phyloP scores from a whole-genome alignment of 2,113 vertebrate species.

The Sciurus niger region DNA sequence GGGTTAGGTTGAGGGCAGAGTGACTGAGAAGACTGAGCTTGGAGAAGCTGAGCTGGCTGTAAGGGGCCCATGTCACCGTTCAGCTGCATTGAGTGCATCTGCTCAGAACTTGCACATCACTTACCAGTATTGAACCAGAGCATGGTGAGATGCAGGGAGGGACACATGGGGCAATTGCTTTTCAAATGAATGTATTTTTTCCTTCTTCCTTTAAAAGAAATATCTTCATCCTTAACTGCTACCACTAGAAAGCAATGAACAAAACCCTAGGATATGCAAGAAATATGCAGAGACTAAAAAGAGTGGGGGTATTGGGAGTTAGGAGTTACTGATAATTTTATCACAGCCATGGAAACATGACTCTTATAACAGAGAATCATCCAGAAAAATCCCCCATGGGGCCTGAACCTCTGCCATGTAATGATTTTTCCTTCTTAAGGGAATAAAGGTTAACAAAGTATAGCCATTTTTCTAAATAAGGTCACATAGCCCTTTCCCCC shows the following conservation, averaged over 20 bases:
- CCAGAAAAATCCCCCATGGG: slow-evolving; percentile 56
- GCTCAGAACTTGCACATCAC: background rate
- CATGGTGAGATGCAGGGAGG: too few relatives aligned
- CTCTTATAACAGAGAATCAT: slow-evolving; percentile 49
- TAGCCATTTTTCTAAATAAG: slow-evolving; percentile 76
- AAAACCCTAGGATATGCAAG: background rate
- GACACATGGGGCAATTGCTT: background rate
- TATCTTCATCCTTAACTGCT: background rate
- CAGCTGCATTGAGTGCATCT: background rate
- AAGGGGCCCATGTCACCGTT: background rate
- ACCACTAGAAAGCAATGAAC: background rate
- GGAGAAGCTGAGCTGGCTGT: background rate
- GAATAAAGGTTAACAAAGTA: slow-evolving; percentile 73
- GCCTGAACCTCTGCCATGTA: slow-evolving; percentile 67
- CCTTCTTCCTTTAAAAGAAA: background rate
- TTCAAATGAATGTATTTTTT: background rate
- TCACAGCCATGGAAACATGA: slow-evolving; percentile 59
- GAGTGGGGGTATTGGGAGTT: background rate
- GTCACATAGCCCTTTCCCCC: slow-evolving; percentile 43
- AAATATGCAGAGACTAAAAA: background rate
- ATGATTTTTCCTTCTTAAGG: slow-evolving; percentile 74
- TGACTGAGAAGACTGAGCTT: background rate
- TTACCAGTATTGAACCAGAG: background rate
- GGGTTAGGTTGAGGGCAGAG: background rate
- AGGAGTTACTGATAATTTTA: slow-evolving; percentile 66